Evolutionary conservation across 2,113 vertebrate species (phyloP).

Genomic region (Alligator sinensis): DNA sequence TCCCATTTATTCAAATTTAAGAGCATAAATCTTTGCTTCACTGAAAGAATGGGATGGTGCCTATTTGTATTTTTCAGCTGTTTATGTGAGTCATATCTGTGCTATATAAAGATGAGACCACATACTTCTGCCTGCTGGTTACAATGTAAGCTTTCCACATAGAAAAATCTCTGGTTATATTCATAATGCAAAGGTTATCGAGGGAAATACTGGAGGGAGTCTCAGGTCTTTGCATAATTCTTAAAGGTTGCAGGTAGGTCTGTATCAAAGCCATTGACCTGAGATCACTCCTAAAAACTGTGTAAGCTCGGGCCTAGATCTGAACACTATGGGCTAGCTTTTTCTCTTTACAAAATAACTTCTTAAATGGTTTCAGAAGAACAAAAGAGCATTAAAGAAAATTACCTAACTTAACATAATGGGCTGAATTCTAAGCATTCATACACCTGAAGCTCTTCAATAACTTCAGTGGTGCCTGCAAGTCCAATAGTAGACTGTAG

Average conservation of each 20-base stretch:
- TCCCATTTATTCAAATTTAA: constrained; percentile 6
- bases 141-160: background rate
- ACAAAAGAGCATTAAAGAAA: background rate
- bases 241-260: background rate
- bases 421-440: background rate
- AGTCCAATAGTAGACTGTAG: background rate
- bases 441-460: background rate
- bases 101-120: constrained; percentile 20
- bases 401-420: background rate
- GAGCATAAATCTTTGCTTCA: constrained; percentile 44
- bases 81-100: constrained; percentile 27
- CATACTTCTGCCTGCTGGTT: constrained; percentile 9
- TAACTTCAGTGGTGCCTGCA: background rate
- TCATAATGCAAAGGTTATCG: constrained; percentile 39
- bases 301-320: background rate
- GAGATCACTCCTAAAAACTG: background rate
- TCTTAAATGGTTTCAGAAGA: background rate
- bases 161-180: background rate
- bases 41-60: background rate
- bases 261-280: background rate
- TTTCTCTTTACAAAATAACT: background rate
- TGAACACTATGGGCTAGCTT: background rate
- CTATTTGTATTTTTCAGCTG: constrained; percentile 5
- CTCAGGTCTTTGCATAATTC: background rate
- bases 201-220: constrained; percentile 15